Evolutionary conservation across 2,113 vertebrate genomes (phyloP), one percentile per base, ranked within the genome.

Genomic region (Accipiter cooperii): DNA sequence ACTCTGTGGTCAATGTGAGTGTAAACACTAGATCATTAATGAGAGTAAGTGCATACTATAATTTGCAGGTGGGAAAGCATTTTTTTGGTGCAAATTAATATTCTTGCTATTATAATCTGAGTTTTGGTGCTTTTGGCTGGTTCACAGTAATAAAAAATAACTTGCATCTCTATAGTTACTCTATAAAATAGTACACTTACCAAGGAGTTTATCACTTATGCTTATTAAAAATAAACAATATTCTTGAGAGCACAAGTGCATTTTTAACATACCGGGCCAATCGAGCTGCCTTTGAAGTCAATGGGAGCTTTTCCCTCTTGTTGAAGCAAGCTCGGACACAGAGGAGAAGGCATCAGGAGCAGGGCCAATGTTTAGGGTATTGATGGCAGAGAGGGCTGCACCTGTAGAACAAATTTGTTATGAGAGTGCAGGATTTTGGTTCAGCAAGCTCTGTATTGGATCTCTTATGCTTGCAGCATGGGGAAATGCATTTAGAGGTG

Each of bases 151-250:
- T 31, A 70, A 96, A 87, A 34, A 92, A 26, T 8, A 79, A 58
- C 42, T 90, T 65, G 5, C 15, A 71, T 91, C 51, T 93, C 87
- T 54, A 8, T 70, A 75, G 84, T 52, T 91, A 71, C 69, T 46
- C 34, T 65, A 22, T 68, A 86, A 82, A 85, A 80, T 17, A 93
- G 42, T 25, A 47, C 44, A 33, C 55, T 93, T 69, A 44, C 6
- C 57, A 21, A 3, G 8, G 78, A 75, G 42, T 87, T 94, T 95
- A 84, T 93, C 84, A n/a, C 29, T 66, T 22, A 12, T 33, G 20
- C 42, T 93, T 89, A 58, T 77, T 77, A 87, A 85, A 92, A 81
- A 46, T 66, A 94, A 94, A 93, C 71, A 94, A 51, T 40, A 58
- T 73, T 76, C 24, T 28, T 51, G 75, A 93, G 52, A 80, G 58